phyloP scores from a whole-genome alignment of 2,113 vertebrate species.

The Machaerirhynchus nigripectus region DNA sequence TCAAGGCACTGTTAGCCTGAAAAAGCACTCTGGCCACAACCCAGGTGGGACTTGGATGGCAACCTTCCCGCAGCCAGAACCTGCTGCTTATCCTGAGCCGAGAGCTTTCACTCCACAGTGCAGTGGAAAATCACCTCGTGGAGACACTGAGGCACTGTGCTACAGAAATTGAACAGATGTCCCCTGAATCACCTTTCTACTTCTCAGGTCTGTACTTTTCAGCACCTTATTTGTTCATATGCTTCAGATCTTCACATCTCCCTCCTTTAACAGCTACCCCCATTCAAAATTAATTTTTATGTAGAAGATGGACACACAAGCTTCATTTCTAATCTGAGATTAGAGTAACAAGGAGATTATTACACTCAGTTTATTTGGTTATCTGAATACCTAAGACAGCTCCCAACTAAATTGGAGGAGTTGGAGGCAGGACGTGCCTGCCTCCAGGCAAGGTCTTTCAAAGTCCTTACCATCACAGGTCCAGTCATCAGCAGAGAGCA shows the following conservation, averaged over 20 bases:
- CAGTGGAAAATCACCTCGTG: neutral
- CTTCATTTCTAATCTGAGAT: neutral
- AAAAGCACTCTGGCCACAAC: neutral
- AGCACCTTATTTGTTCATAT: neutral
- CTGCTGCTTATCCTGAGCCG: neutral
- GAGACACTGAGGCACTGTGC: neutral
- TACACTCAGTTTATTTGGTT: neutral
- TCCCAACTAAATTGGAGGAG: neutral
- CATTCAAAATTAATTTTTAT: neutral
- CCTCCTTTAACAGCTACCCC: neutral
- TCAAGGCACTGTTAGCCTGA: neutral
- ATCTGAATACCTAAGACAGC: neutral
- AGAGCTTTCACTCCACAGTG: neutral
- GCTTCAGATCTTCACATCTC: neutral
- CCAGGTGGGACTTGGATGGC: neutral
- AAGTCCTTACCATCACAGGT: slow-evolving; percentile 86
- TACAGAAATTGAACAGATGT: neutral
- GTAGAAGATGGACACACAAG: neutral
- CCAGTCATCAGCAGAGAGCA: slow-evolving; percentile 96
- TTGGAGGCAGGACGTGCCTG: neutral
- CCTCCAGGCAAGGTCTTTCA: neutral
- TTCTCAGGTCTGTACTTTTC: neutral
- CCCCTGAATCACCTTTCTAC: neutral
- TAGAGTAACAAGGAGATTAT: neutral
- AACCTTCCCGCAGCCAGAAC: neutral